Evolutionary conservation across 2,113 vertebrate genomes (phyloP).

Genomic region (Clinocottus analis): DNA sequence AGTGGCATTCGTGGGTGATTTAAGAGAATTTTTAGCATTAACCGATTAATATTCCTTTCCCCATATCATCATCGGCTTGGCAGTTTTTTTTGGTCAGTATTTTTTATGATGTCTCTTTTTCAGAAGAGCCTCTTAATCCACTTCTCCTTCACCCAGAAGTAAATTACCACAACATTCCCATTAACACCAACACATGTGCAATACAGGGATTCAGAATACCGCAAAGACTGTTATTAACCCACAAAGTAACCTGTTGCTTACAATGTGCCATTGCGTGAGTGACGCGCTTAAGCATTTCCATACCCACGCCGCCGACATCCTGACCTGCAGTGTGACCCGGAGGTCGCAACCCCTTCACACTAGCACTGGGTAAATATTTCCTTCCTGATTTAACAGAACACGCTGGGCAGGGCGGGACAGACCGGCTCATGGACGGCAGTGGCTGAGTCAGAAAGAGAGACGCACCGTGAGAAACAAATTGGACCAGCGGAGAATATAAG

Average conservation of each 20-base stretch:
- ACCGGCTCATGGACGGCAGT: slow-evolving; percentile 18
- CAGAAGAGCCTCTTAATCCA: background rate
- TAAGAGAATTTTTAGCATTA: slow-evolving; percentile 1
- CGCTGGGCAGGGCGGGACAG: slow-evolving; percentile 26
- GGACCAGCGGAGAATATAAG: slow-evolving; percentile 33
- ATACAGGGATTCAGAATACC: slow-evolving; percentile 19
- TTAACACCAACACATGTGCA: background rate
- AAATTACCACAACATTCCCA: slow-evolving; percentile 8
- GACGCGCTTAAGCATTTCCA: slow-evolving; percentile 51
- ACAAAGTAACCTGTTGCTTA: slow-evolving; percentile 11
- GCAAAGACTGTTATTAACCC: slow-evolving; percentile 19
- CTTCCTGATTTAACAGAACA: slow-evolving; percentile 60
- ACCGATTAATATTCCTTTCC: background rate
- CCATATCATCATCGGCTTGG: background rate
- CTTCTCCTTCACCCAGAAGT: background rate
- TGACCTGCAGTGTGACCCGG: slow-evolving; percentile 57
- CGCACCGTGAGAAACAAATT: slow-evolving; percentile 54
- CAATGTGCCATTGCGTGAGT: slow-evolving; percentile 35
- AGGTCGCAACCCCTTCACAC: slow-evolving; percentile 68
- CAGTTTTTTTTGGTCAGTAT: background rate
- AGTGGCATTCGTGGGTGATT: slow-evolving; percentile 10
- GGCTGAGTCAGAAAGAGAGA: slow-evolving; percentile 56
- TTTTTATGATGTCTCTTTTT: background rate
- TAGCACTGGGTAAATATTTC: slow-evolving; percentile 70
- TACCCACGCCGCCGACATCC: slow-evolving; percentile 56